Evolutionary conservation across 2,113 vertebrate species (phyloP).

Genomic region (Zosterops japonicus): DNA sequence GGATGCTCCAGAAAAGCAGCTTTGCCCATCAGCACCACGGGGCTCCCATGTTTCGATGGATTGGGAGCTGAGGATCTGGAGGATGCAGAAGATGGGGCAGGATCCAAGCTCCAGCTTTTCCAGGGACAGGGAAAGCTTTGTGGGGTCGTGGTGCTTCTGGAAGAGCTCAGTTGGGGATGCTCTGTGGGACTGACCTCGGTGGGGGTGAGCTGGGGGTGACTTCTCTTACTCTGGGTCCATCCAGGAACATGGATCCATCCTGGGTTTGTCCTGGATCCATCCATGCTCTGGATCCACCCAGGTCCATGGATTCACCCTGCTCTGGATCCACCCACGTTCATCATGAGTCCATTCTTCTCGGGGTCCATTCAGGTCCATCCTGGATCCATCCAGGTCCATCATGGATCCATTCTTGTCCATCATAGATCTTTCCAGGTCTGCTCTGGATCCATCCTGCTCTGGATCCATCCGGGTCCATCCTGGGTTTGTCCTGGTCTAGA

Average conservation of each 20-base stretch:
- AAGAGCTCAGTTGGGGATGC: background rate
- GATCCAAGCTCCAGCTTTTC: background rate
- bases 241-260: too few species aligned
- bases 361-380: too few species aligned
- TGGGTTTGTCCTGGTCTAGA: background rate
- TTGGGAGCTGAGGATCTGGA: rapidly evolving
- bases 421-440: too few species aligned
- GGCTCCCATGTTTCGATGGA: rapidly evolving
- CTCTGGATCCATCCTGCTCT: too few species aligned
- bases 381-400: background rate
- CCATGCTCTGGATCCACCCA: background rate
- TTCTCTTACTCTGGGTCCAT: background rate
- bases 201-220: background rate
- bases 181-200: rapidly evolving
- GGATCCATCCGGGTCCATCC: background rate
- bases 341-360: background rate
- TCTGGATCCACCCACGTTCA: background rate
- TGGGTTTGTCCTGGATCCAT: background rate
- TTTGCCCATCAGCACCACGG: rapidly evolving
- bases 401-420: too few species aligned
- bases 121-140: background rate
- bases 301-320: background rate
- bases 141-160: background rate
- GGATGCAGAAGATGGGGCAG: background rate
- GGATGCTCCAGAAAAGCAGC: background rate